Conservation (phyloP, 2,797 vertebrate species). For the Triplophysa bombifrons region DNA sequence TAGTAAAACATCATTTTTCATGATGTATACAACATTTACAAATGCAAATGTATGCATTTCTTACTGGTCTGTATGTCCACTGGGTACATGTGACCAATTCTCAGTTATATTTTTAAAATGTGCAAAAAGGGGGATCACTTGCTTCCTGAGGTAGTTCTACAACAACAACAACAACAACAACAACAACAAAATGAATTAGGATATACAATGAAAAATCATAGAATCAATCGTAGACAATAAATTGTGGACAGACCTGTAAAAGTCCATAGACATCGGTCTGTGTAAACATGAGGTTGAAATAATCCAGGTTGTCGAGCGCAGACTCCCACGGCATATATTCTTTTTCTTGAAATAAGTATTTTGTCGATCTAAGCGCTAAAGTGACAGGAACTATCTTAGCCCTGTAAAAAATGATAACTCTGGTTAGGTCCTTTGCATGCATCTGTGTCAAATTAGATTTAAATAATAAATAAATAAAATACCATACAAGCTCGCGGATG, state of each 20-base stretch:
- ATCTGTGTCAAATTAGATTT: neutral
- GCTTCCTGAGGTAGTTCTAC: conserved; percentile 79
- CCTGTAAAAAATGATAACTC: conserved; percentile 59
- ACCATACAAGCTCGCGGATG: too few species aligned
- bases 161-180: conserved; percentile 1
- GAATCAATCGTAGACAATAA: too few species aligned
- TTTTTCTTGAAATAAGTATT: conserved; percentile 73
- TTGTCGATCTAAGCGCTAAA: conserved; percentile 81
- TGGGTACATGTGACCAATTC: conserved; percentile 58
- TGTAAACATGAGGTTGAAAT: conserved; percentile 87
- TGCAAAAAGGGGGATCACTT: conserved; percentile 77
- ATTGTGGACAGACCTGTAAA: conserved; percentile 77
- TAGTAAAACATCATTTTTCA: too few species aligned
- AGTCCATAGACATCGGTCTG: conserved; percentile 78
- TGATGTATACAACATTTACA: too few species aligned
- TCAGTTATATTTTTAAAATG: conserved; percentile 69
- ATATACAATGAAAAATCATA: too few species aligned
- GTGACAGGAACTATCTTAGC: conserved; percentile 65
- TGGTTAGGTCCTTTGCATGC: neutral
- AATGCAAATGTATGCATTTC: conserved; percentile 11
- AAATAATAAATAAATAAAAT: neutral
- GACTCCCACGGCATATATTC: conserved; percentile 89
- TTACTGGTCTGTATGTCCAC: conserved; percentile 76
- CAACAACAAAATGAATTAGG: too few species aligned
- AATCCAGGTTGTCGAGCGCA: conserved; percentile 78